phyloP scores from a whole-genome alignment of 2,888 invertebrate species.

The Sympetrum striolatum region DNA sequence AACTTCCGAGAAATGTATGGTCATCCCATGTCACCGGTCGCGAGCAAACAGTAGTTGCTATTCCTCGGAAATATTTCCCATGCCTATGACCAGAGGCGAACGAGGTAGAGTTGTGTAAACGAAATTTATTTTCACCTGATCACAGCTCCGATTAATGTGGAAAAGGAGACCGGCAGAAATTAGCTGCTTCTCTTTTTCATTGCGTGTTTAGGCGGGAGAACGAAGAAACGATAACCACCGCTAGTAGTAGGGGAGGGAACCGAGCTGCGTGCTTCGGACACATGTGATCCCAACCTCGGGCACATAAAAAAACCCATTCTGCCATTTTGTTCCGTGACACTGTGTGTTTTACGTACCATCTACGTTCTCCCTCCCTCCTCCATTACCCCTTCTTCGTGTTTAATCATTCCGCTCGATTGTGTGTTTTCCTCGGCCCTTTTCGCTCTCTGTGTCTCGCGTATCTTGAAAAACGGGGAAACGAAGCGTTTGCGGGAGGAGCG shows the following conservation, averaged over 20 bases:
- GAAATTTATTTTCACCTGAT: too few relatives aligned
- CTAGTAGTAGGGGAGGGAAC: not conserved
- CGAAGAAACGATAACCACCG: not conserved
- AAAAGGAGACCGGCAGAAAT: too few relatives aligned
- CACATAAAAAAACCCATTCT: not conserved
- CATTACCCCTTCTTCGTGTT: not conserved
- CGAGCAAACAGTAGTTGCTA: too few relatives aligned
- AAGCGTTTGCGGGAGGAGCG: too few relatives aligned
- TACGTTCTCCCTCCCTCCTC: not conserved
- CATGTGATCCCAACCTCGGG: not conserved
- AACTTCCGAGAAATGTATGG: too few relatives aligned
- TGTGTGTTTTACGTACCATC: not conserved
- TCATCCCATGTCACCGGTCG: too few relatives aligned
- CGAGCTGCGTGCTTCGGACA: not conserved
- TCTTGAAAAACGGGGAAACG: not conserved
- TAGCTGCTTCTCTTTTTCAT: too few relatives aligned
- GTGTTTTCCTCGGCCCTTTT: not conserved
- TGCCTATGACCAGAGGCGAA: too few relatives aligned
- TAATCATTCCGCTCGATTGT: not conserved
- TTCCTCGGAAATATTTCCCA: too few relatives aligned
- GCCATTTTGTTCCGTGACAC: not conserved
- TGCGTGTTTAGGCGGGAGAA: not conserved
- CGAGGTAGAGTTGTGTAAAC: too few relatives aligned
- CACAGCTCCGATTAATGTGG: too few relatives aligned
- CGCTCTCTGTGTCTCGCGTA: not conserved